phyloP scores from a whole-genome alignment of 2,888 invertebrate species.

The Leptogaster cylindrica region DNA sequence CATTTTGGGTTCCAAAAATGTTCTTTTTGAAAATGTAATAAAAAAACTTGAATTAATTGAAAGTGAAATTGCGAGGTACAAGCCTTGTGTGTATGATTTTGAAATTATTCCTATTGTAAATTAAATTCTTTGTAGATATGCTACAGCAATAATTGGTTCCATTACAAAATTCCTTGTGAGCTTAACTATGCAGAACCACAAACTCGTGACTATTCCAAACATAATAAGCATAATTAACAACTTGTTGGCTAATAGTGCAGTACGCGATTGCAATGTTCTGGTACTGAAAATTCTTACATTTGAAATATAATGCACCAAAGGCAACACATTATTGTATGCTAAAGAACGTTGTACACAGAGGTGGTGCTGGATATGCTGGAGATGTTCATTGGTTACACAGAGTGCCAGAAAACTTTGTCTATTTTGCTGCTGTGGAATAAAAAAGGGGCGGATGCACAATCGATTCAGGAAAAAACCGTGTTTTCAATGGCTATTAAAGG shows the following conservation, averaged over 20 bases:
- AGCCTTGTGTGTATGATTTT: conserved; percentile 52
- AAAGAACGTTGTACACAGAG: conserved; percentile 84
- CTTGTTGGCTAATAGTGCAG: conserved; percentile 59
- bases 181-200: conserved; percentile 87
- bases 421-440: conserved; percentile 55
- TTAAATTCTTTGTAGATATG: conserved; percentile 63
- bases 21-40: conserved; percentile 90
- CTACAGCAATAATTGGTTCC: conserved; percentile 75
- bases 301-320: conserved; percentile 74
- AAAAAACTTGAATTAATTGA: conserved; percentile 92
- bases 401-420: conserved; percentile 58
- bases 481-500: conserved; percentile 56
- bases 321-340: conserved; percentile 55
- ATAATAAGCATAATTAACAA: conserved; percentile 67
- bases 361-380: conserved; percentile 80
- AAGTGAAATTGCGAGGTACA: conserved; percentile 84
- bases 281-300: conserved; percentile 79
- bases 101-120: too few species aligned
- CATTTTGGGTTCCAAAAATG: conserved; percentile 90
- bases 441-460: conserved; percentile 16
- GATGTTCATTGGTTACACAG: conserved; percentile 59
- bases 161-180: conserved; percentile 90
- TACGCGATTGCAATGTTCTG: conserved; percentile 71
- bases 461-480: conserved; percentile 56
- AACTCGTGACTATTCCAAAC: conserved; percentile 88